phyloP scores from a whole-genome alignment of 2,113 vertebrate genomes.

The Apodemus sylvaticus region DNA sequence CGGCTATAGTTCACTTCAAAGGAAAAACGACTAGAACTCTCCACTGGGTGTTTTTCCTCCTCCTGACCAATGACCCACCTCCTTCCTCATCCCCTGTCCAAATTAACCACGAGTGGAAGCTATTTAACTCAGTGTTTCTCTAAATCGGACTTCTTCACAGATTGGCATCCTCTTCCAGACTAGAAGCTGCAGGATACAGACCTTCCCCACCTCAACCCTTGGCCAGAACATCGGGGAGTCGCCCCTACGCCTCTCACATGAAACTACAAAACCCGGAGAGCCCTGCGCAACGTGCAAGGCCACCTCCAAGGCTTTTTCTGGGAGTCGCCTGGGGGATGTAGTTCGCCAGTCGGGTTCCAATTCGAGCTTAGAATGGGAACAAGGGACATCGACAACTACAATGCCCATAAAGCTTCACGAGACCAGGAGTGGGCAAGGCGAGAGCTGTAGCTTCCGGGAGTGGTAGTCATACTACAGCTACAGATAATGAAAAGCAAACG shows the following conservation, averaged over 20 bases:
- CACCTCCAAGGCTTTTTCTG: constrained; percentile 26
- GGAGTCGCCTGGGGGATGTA: constrained; percentile 70
- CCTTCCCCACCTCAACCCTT: neutral
- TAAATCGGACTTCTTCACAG: neutral
- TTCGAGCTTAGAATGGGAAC: neutral
- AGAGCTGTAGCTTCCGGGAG: constrained; percentile 58
- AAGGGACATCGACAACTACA: constrained; percentile 71
- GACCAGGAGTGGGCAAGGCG: neutral
- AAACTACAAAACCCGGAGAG: constrained; percentile 61
- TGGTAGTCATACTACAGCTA: constrained; percentile 69
- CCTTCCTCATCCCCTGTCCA: constrained; percentile 58
- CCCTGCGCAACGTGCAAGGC: neutral
- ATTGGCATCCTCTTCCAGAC: neutral
- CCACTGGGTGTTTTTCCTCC: neutral
- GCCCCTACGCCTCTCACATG: neutral
- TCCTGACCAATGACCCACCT: constrained; percentile 47
- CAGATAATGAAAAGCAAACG: neutral
- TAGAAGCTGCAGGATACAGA: neutral
- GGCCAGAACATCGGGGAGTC: neutral
- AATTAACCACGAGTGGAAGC: constrained; percentile 2
- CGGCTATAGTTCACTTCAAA: constrained; percentile 32
- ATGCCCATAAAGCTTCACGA: constrained; percentile 62
- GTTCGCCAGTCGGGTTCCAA: neutral
- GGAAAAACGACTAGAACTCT: constrained; percentile 57
- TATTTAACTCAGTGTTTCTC: neutral